A percentile compares a stretch with the other conserved stretches of the same genome.
phyloP scores from a whole-genome alignment of 2,113 vertebrate genomes.

The Hassar affinis region DNA sequence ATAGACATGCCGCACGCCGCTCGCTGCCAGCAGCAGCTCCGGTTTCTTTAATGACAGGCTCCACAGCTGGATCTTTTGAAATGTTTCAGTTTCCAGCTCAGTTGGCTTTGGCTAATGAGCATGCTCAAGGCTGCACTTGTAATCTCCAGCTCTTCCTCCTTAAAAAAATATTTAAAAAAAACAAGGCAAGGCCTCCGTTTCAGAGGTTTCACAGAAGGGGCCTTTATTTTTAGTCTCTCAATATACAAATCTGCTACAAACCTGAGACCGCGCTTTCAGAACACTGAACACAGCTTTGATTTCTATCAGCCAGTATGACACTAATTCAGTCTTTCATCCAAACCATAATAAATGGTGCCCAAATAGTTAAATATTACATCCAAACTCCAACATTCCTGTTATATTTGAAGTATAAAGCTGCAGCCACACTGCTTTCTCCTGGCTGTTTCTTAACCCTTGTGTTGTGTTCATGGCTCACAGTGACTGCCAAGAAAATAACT shows the following conservation, averaged over 20 bases:
- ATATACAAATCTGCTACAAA: not conserved
- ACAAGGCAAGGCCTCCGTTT: not conserved
- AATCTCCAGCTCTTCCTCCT: slow-evolving; percentile 5
- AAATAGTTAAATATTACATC: not conserved
- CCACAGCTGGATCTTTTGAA: slow-evolving; percentile 24
- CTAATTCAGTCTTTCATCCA: not conserved
- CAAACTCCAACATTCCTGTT: not conserved
- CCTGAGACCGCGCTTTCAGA: not conserved
- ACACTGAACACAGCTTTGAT: not conserved
- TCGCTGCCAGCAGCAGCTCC: slow-evolving; percentile 31
- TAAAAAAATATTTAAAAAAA: not conserved
- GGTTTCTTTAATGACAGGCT: slow-evolving; percentile 47
- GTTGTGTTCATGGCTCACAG: not conserved
- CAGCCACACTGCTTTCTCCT: not conserved
- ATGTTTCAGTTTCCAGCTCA: slow-evolving; percentile 17
- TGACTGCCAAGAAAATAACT: not conserved
- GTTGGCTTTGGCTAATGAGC: slow-evolving; percentile 19
- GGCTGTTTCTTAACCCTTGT: not conserved
- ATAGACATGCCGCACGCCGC: slow-evolving; percentile 17
- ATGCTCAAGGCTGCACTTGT: slow-evolving; percentile 21
- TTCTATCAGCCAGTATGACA: not conserved
- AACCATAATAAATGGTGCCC: not conserved
- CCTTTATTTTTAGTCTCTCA: slow-evolving; percentile 26
- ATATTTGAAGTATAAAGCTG: not conserved
- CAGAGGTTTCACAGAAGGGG: slow-evolving; percentile 22